Base-by-base conservation (phyloP, 2,797 vertebrate species). In the Champsocephalus esox region DNA sequence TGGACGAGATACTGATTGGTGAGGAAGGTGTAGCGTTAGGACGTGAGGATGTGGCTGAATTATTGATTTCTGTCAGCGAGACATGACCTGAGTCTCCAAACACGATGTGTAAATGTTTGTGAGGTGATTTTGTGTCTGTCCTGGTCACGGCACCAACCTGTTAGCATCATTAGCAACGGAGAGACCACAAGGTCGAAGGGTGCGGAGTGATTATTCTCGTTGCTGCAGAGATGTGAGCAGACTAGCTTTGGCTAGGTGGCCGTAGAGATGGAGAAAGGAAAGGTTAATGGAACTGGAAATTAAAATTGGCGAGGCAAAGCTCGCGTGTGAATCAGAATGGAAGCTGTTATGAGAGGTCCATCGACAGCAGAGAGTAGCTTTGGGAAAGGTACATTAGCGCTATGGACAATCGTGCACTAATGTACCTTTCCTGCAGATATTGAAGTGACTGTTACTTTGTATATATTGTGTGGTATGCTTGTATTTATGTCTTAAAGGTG, bases 1-100 rank as follows among this genome's bases (percentile, higher is more conserved):
- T 63, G 9, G 14, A 67, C 70, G 56, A 78, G 32, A 44, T 16
- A 28, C 32, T 74, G 51, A 75, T 62, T 79, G 57, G 52, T 68
- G 58, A 64, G 43, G 52, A 74, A 67, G 66, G 44, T 71, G 54
- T 17, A 58, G 17, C 17, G 6, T 59, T 12, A 38, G 38, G 61
- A 28, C 19, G 19, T 57, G 46, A 64, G n/a, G 67, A 77, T 38
- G 10, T 63, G 50, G 34, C 14, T 13, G 45, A 24, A 66, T 78
- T 83, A 79, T 60, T 71, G 51, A 57, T 43, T 58, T 73, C 46
- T 49, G 14, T 14, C 45, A 48, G 12, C 3, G 41, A 43, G 46
- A 73, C 78, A 38, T 34, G 66, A 84, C 44, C 13, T 13, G 32
- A 45, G 41, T 28, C 19, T 62, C 17, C 34, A 63, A 69, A 71